phyloP scores from a whole-genome alignment of 2,113 vertebrate genomes.

The Malurus cyaneus region DNA sequence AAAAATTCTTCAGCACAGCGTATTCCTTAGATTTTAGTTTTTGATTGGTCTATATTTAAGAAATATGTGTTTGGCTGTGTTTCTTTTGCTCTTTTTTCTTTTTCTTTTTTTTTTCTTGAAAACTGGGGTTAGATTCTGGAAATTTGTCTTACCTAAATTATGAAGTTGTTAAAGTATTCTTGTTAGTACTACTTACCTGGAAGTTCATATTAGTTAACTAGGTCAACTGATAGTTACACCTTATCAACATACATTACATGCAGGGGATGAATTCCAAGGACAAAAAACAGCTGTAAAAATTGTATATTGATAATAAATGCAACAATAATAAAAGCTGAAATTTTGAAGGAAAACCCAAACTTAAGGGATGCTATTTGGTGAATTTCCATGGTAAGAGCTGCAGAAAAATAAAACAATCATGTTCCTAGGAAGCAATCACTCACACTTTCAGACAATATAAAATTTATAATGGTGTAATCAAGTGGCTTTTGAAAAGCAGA shows the following conservation, averaged over 20 bases:
- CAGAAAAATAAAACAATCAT: not conserved
- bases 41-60: not conserved
- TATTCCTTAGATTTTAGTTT: not conserved
- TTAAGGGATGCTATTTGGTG: not conserved
- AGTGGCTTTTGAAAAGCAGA: not conserved
- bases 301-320: not conserved
- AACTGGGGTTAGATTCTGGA: not conserved
- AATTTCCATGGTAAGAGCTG: not conserved
- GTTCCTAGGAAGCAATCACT: not conserved
- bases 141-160: not conserved
- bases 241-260: not conserved
- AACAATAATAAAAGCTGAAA: not conserved
- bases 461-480: not conserved
- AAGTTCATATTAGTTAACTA: not conserved
- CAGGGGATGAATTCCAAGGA: not conserved
- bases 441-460: not conserved
- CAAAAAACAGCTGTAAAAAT: not conserved
- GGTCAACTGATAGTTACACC: not conserved
- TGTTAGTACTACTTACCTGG: not conserved
- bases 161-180: not conserved
- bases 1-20: not conserved
- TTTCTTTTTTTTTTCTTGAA: not conserved
- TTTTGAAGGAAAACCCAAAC: not conserved
- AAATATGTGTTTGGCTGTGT: not conserved
- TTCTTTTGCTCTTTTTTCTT: not conserved